Percentiles rank a stretch among this genome's conserved stretches.
Evolutionary conservation across 37 sponge, comb jelly and placozoan species (phyloP).

Genomic region (Chondrilla cf. caribensis): DNA sequence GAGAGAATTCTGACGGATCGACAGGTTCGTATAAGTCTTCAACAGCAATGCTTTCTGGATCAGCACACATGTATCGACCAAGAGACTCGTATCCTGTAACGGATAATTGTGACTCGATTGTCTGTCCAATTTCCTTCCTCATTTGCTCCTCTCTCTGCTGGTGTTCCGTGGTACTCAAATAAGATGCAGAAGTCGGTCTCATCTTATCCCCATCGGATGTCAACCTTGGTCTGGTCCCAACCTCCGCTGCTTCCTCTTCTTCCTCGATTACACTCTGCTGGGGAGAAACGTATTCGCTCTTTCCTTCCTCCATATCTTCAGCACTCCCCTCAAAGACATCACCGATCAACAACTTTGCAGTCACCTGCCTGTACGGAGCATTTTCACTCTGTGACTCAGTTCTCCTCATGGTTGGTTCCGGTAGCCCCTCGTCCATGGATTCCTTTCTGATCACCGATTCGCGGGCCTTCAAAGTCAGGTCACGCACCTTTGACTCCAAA

Average conservation of each 20-base stretch:
- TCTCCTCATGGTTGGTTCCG: background rate
- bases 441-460: too few relatives aligned
- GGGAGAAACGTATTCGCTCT: background rate
- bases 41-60: background rate
- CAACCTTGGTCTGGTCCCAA: too few relatives aligned
- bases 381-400: background rate
- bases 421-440: too few relatives aligned
- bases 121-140: background rate
- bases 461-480: background rate
- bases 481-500: background rate
- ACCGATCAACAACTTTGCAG: background rate
- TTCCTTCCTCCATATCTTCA: background rate
- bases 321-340: background rate
- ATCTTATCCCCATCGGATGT: background rate
- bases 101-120: background rate
- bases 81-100: background rate
- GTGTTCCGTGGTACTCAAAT: background rate
- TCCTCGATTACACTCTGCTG: too few relatives aligned
- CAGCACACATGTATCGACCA: background rate
- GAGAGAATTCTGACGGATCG: background rate
- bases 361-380: background rate
- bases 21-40: constrained; percentile 10
- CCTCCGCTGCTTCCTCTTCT: background rate
- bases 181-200: background rate
- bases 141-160: background rate